phyloP scores from a whole-genome alignment of 2,888 invertebrate genomes.

The Melanchra persicariae region DNA sequence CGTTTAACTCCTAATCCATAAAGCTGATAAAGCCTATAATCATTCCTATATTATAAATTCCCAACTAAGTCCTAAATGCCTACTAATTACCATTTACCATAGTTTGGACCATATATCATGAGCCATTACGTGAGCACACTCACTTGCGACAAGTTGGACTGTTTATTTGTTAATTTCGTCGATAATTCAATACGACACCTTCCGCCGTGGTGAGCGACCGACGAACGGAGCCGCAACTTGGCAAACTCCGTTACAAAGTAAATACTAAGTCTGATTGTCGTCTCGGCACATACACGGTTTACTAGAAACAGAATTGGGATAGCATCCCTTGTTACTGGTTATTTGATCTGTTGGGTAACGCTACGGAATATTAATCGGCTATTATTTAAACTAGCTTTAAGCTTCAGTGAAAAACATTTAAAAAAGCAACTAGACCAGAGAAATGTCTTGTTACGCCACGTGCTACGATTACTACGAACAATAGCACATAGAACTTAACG shows the following conservation, averaged over 20 bases:
- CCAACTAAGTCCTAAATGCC: conserved; percentile 19
- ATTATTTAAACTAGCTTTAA: conserved; percentile 18
- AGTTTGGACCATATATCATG: conserved; percentile 30
- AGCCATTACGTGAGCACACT: conserved; percentile 41
- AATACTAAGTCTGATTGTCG: conserved; percentile 71
- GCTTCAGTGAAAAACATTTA: neutral
- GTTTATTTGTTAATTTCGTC: conserved; percentile 68
- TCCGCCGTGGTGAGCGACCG: conserved; percentile 60
- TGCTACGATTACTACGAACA: neutral
- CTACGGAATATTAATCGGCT: conserved; percentile 35
- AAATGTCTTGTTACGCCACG: neutral
- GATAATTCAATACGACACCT: conserved; percentile 71
- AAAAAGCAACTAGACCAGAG: neutral
- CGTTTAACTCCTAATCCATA: neutral
- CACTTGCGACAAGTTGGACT: conserved; percentile 34
- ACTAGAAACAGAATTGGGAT: conserved; percentile 45
- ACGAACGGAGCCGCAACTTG: conserved; percentile 64
- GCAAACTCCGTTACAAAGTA: conserved; percentile 73
- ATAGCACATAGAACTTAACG: neutral
- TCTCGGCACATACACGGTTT: conserved; percentile 44
- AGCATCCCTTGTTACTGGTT: conserved; percentile 35
- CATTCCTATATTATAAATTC: conserved; percentile 16
- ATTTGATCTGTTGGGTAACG: conserved; percentile 33
- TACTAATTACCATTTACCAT: conserved; percentile 36
- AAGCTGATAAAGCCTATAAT: conserved; percentile 7